These are phyloP conservation scores for Nymphicus hollandicus DNA, from an alignment of 2,113 vertebrate genomes.

Conservation along the genomic window DNA sequence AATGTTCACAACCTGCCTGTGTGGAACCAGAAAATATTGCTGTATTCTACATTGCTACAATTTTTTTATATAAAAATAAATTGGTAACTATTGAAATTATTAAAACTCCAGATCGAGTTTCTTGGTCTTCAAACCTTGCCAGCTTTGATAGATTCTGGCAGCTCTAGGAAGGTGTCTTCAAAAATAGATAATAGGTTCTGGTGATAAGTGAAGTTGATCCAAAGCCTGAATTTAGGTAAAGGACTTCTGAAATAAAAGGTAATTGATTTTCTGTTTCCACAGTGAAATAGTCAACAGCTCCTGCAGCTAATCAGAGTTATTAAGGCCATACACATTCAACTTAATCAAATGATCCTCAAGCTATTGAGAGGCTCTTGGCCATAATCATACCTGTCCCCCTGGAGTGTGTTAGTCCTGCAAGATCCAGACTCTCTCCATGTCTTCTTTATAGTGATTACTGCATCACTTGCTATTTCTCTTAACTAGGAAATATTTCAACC, in stretches of 20 bases:
- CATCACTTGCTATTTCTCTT: neutral
- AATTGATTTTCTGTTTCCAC: neutral
- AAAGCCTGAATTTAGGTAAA: neutral
- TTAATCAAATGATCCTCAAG: neutral
- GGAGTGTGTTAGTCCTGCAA: neutral
- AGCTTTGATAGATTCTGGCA: neutral
- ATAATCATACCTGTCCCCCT: neutral
- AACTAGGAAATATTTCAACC: neutral
- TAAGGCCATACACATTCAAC: neutral
- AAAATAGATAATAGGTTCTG: neutral
- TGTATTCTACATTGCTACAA: slow-evolving; percentile 80
- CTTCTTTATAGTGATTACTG: neutral
- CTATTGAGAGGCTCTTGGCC: neutral
- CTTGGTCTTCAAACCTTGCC: slow-evolving; percentile 43
- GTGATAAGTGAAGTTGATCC: neutral
- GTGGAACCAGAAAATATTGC: slow-evolving; percentile 72
- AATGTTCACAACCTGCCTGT: slow-evolving; percentile 74
- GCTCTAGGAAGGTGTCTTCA: neutral
- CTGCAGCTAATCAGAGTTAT: neutral
- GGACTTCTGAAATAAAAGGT: neutral
- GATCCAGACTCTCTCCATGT: neutral
- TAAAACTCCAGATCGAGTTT: neutral
- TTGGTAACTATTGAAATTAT: slow-evolving; percentile 72
- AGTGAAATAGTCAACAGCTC: neutral
- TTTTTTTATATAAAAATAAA: slow-evolving; percentile 79